Evolutionary conservation across 1,140 invertebrate species (phyloP).

Genomic region (Zaprionus camerounensis): DNA sequence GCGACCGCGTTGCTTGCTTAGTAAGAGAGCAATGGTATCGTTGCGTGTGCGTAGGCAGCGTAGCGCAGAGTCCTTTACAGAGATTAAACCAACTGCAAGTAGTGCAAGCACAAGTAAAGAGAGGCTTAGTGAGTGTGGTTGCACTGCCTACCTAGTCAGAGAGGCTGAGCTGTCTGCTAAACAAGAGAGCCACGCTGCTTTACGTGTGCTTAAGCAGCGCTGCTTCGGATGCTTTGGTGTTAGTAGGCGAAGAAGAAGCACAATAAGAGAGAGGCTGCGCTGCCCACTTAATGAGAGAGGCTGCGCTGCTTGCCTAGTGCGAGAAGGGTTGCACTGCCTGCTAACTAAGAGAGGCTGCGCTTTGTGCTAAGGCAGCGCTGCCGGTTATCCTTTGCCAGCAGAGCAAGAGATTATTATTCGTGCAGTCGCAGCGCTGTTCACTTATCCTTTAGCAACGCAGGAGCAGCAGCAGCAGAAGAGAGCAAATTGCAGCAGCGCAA

Average conservation of each 20-base stretch:
- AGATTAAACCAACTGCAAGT: background rate
- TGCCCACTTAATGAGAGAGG: too few relatives aligned
- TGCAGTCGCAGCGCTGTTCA: too few relatives aligned
- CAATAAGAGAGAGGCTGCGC: background rate
- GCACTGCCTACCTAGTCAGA: background rate
- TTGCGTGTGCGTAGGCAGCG: background rate
- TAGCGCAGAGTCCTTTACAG: background rate
- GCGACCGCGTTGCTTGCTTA: too few relatives aligned
- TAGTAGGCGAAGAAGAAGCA: background rate
- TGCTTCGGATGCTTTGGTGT: background rate
- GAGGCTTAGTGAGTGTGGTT: background rate
- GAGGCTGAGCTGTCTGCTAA: background rate
- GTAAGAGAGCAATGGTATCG: background rate
- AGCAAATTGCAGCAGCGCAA: background rate
- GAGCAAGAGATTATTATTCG: background rate
- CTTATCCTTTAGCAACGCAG: background rate
- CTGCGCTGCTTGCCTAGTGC: background rate
- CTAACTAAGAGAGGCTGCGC: background rate
- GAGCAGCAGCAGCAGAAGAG: background rate
- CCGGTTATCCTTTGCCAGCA: background rate
- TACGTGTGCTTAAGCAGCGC: background rate
- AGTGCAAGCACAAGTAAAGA: constrained; percentile 1
- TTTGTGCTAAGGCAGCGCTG: background rate
- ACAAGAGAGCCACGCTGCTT: background rate
- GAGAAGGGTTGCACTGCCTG: background rate